Evolutionary conservation across 2,888 invertebrate genomes (phyloP).

Genomic region (Plebejus argus): DNA sequence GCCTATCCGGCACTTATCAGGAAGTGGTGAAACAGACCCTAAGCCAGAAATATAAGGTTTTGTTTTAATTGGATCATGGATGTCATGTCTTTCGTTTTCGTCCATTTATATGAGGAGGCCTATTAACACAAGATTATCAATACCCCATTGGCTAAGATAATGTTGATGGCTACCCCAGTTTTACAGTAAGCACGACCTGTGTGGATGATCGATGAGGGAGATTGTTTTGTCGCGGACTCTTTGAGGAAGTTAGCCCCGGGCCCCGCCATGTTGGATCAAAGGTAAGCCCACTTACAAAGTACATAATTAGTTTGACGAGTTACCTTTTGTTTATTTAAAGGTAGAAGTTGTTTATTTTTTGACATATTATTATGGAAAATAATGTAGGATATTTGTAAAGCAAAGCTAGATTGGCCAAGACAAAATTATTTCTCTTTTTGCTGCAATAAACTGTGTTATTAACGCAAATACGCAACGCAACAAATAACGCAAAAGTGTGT

Average conservation of each 20-base stretch:
- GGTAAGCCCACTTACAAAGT: slow-evolving; percentile 15
- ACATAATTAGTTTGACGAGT: slow-evolving; percentile 22
- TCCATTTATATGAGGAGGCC: too few relatives aligned
- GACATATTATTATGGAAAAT: background rate
- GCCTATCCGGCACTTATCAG: too few relatives aligned
- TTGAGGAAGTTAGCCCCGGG: slow-evolving; percentile 67
- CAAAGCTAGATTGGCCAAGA: too few relatives aligned
- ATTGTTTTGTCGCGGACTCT: slow-evolving; percentile 68
- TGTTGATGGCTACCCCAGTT: background rate
- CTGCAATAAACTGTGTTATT: background rate
- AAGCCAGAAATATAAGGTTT: too few relatives aligned
- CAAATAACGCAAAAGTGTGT: background rate
- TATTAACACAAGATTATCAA: too few relatives aligned
- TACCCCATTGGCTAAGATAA: background rate
- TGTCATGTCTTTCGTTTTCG: too few relatives aligned
- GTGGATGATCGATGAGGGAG: slow-evolving; percentile 72
- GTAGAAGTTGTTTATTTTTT: background rate
- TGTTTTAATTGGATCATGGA: too few relatives aligned
- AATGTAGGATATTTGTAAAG: too few relatives aligned
- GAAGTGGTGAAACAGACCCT: too few relatives aligned
- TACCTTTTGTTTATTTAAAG: background rate
- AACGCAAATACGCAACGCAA: background rate
- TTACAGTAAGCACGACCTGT: slow-evolving; percentile 48
- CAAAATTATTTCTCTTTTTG: too few relatives aligned
- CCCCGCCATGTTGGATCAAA: slow-evolving; percentile 40